These are phyloP conservation scores for Acronicta leporina DNA, from an alignment of 2,888 invertebrate species.

Conservation along the genomic window DNA sequence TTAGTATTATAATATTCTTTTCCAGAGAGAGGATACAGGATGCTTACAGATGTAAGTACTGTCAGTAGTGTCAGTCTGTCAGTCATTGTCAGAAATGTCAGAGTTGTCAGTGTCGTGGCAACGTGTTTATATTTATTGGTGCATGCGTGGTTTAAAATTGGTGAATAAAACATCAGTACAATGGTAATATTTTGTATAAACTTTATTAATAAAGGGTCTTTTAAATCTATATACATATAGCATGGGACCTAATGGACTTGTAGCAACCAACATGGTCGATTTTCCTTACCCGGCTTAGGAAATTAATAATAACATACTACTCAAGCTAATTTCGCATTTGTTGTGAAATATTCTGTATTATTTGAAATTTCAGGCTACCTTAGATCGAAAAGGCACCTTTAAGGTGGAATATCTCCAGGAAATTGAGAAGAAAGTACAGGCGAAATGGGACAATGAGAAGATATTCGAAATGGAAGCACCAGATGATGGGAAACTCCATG, in stretches of 20 bases:
- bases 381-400: conserved; percentile 96
- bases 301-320: neutral
- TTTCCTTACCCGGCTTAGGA: conserved; percentile 19
- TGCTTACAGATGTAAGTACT: no score
- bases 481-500: conserved; percentile 87
- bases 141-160: conserved; percentile 25
- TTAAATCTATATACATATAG: neutral
- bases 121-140: conserved; percentile 14
- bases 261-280: neutral
- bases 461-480: conserved; percentile 96
- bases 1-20: no score
- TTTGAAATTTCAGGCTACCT: conserved; percentile 71
- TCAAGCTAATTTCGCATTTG: conserved; percentile 4
- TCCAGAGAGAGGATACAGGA: no score
- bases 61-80: no score
- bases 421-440: conserved; percentile 96
- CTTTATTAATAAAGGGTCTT: neutral
- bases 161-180: conserved; percentile 40
- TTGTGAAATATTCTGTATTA: neutral
- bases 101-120: conserved; percentile 45
- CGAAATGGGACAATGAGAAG: conserved; percentile 94
- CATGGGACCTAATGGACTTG: neutral
- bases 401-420: conserved; percentile 97
- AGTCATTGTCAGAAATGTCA: neutral
- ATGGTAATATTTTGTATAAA: conserved; percentile 39